Base-by-base conservation (phyloP, 2,797 vertebrate genomes). In the Natrix natrix region DNA sequence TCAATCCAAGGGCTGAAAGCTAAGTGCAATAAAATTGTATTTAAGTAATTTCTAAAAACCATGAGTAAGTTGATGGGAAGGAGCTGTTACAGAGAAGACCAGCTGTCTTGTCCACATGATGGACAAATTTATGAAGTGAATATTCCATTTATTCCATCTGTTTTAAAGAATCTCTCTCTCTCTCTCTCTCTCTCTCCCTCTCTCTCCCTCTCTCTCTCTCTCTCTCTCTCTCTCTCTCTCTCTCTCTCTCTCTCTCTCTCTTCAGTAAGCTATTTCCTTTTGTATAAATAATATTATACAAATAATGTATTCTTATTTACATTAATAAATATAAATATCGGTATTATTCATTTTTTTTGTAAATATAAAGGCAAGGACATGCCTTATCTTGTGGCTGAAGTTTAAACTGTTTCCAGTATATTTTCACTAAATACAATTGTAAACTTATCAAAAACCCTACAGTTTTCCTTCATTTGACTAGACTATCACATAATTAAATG, bases 401-500 rank as follows among this genome's bases (percentile, higher is more conserved):
- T 88, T 96, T n/a, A 17, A 89, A 16, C 28, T 91, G 89, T 94
- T 60, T 88, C 55, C 86, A 91, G 37, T 7, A 86, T 16, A 52
- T 92, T 0, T 14, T 94, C 90, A 55, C 95, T 95, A 92, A 96
- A 89, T 92, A 13, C 1, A 78, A 89, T 56, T 69, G 8, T 54
- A 94, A 26, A 63, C 20, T 61, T 94, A 60, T 5, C 92, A 92
- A 4, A 88, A 92, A 92, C 22, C 96, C 92, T 1, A 0, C 88
- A 32, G 37, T 28, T 90, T 97, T 91, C 88, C 88, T 89, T 2
- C n/a, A 37, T 37, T 37, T 37, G 32, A 37, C 32, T 96, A 96
- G n/a, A 97, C 96, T 97, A 97, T 94, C 32, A 59, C 17, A 86
- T 89, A 96, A 97, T 97, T 95, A 97, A 96, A 93, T 56, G 94